Base-by-base conservation (phyloP, 2,888 invertebrate species). In the Melipona beecheii region DNA sequence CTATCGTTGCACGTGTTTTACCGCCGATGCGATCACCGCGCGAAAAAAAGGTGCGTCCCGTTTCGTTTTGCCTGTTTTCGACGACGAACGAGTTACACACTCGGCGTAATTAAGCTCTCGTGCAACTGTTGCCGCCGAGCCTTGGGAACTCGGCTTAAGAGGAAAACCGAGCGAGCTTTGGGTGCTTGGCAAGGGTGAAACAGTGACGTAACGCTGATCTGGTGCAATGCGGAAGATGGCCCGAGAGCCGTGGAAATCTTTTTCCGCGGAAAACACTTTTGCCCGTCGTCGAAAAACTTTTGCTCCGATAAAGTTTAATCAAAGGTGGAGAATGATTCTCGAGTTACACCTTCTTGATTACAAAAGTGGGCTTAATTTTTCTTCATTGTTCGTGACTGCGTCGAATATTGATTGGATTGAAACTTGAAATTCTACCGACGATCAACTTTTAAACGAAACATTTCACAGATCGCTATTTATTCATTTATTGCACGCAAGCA, bases 191-290 rank as follows among this genome's bases (percentile, higher is more conserved):
- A 83, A 73, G 80, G 78, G 81, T 78, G 69, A 81, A 75, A 84
- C 73, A 66, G 80, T 89, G 89, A 89, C 88, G 88, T 81, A 89
- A 88, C 65, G 43, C 70, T 70, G 75, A 81, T 79, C 78, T 85
- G 87, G 82, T 89, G 89, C 89, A 89, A 86, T 89, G 89, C 88
- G 89, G 89, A 84, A 74, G 81, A 52, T 56, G 58, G 60, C 24
- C 50, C 13, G n/a, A 56, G 50, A 24, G 68, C 62, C n/a, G 78
- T 49, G 78, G 56, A 78, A 75, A 78, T 68, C 60, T 60, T 70
- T 77, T 79, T 50, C 19, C 70, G 36, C 36, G 66, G n/a, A 78
- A 70, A 81, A 66, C 19, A 72, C 15, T n/a, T n/a, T n/a, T 54
- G 24, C 62, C 49, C 52, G 2, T 17, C n/a, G 56, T 36, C 43